Evolutionary conservation across 2,888 invertebrate genomes (phyloP).

Genomic region (Pollenia griseotomentosa): DNA sequence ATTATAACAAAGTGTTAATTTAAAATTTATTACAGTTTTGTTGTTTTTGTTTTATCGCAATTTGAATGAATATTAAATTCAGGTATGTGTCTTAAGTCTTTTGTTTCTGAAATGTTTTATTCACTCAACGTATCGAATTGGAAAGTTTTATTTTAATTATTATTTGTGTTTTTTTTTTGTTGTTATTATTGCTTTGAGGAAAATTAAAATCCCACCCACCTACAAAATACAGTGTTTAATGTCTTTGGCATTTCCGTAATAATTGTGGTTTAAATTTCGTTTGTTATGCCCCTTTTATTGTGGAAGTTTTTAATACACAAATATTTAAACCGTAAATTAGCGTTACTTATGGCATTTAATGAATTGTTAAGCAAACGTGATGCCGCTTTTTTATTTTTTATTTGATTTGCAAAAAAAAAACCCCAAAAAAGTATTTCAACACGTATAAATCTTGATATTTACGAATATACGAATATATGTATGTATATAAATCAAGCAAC

Average conservation of each 20-base stretch:
- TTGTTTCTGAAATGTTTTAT: conserved; percentile 39
- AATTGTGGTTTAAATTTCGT: conserved; percentile 65
- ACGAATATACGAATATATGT: too few relatives aligned
- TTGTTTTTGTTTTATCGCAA: conserved; percentile 29
- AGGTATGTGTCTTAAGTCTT: conserved; percentile 69
- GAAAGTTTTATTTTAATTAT: conserved; percentile 39
- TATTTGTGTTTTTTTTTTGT: background rate
- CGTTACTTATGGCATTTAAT: conserved; percentile 66
- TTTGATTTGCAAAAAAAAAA: conserved; percentile 26
- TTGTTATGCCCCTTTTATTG: conserved; percentile 26
- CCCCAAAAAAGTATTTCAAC: background rate
- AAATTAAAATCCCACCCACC: conserved; percentile 59
- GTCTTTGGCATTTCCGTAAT: conserved; percentile 74
- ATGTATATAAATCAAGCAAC: background rate
- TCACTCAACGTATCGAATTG: conserved; percentile 6
- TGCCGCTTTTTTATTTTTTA: conserved; percentile 48
- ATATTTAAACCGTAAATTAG: conserved; percentile 59
- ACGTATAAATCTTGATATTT: conserved; percentile 62
- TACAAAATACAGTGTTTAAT: conserved; percentile 56
- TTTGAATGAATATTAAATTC: conserved; percentile 21
- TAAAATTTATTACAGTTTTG: conserved; percentile 30
- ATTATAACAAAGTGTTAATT: conserved; percentile 25
- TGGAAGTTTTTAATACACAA: conserved; percentile 35
- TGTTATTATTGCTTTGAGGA: background rate
- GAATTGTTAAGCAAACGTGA: conserved; percentile 65